Conservation (phyloP, 1,140 invertebrate species). For the Zophobas morio region DNA sequence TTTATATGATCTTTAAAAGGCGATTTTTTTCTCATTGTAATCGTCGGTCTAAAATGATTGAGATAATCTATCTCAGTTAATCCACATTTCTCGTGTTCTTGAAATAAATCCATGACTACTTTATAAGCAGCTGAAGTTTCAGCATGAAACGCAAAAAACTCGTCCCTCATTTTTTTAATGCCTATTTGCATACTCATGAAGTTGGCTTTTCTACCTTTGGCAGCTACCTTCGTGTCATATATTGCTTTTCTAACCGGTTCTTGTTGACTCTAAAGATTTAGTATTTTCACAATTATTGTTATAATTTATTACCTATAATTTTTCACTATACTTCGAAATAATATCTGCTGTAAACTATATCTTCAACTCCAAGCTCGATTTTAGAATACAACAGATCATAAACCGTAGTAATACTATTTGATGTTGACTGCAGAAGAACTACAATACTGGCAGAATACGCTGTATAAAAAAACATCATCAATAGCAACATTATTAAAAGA, state of each 20-base stretch:
- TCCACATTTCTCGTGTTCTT: slow-evolving; percentile 76
- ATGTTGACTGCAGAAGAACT: slow-evolving; percentile 39
- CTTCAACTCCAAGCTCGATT: slow-evolving; percentile 47
- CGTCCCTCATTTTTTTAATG: slow-evolving; percentile 69
- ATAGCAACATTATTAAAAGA: slow-evolving; percentile 48
- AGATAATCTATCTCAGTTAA: slow-evolving; percentile 73
- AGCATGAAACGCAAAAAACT: slow-evolving; percentile 75
- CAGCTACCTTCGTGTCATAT: slow-evolving; percentile 72
- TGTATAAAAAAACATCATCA: slow-evolving; percentile 63
- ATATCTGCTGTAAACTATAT: slow-evolving; percentile 50
- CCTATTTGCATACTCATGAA: slow-evolving; percentile 73
- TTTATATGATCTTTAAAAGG: slow-evolving; percentile 74
- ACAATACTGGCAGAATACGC: slow-evolving; percentile 69
- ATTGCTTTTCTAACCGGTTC: slow-evolving; percentile 73
- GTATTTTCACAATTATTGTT: background rate
- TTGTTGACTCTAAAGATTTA: slow-evolving; percentile 68
- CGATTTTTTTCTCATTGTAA: slow-evolving; percentile 71
- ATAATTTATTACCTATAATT: background rate
- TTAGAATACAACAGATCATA: slow-evolving; percentile 49
- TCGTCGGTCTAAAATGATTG: slow-evolving; percentile 70
- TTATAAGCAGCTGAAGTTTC: slow-evolving; percentile 72
- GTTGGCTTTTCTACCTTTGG: slow-evolving; percentile 67
- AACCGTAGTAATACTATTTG: slow-evolving; percentile 36
- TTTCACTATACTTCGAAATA: slow-evolving; percentile 61
- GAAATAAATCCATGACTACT: slow-evolving; percentile 73